Base-by-base conservation (phyloP, 2,113 vertebrate species). In the Ptyas mucosa region DNA sequence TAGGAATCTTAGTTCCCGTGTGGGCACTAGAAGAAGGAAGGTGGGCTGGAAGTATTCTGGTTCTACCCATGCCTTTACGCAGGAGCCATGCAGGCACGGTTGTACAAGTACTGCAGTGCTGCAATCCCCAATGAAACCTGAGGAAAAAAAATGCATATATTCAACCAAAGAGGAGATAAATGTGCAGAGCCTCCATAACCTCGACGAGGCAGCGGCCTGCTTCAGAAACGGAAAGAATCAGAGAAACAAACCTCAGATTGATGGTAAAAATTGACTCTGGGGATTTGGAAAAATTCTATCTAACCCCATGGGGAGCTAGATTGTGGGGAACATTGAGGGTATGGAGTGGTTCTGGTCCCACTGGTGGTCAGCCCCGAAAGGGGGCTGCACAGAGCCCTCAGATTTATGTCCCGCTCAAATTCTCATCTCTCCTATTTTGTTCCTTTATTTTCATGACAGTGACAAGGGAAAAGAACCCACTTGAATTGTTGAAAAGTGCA, bases 121-220 rank as follows among this genome's bases (percentile, higher is more conserved):
- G 92, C 0, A 1, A 6, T 46, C 89, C 15, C 51, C 21, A 0
- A 90, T 93, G 93, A 52, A 89, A 39, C 52, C 88, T 9, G 87
- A 90, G 0, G 23, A 0, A 23, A 51, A 24, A 43, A 81, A 81
- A 21, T 43, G 75, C 34, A 39, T 43, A 81, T 20, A 43, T 81
- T 81, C 75, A 43, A 81, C 75, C 34, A 81, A 81, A 81, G 75
- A 81, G 8, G 8, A 81, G 34, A 81, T 39, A 81, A 81, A 21
- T 43, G 75, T 81, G 18, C 34, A 81, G 75, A 81, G 8, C 75
- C 34, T 21, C 34, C 18, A 21, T 43, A 21, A 81, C 18, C 8
- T 39, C 87, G 20, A 55, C 0, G 26, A 94, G 94, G 94, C 93
- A 9, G 23, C 1, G 92, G 95, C 95, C 92, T 96, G 95, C 86